Evolutionary conservation across 2,797 vertebrate genomes (phyloP), one percentile per base, ranked within the genome.

Genomic region (Sciurus vulgaris): DNA sequence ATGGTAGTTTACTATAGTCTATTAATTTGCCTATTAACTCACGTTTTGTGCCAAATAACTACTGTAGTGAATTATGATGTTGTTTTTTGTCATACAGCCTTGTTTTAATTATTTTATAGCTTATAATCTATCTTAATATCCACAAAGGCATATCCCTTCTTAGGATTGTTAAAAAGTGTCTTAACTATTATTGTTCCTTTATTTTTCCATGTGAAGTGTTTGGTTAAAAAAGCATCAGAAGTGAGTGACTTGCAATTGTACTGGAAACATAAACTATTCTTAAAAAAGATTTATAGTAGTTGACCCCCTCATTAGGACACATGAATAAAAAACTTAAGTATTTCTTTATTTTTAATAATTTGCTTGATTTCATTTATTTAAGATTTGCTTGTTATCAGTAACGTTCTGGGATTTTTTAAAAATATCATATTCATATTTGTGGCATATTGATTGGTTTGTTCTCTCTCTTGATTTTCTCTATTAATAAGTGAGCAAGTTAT

Each of bases 51-150:
- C 7, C 44, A 61, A 56, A 33, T 89, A 59, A 74, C 86, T 38
- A 74, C 47, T 95, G 9, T 49, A 70, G 7, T n/a, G 22, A 74
- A 38, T 85, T 63, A 89, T 56, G 67, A 63, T n/a, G 63, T 13
- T 13, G 26, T 12, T 18, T 54, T 93, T 26, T 65, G 77, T 51
- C 63, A 15, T 51, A 56, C 9, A 74, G 8, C 17, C 6, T 14
- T 82, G 9, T 82, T 89, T 92, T 69, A 91, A 73, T 94, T 54
- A 73, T 73, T 93, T 93, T 92, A 35, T 47, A 73, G 17, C n/a
- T 89, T 77, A 33, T 13, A 67, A 61, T 89, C 6, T 73, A 92
- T 88, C 74, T 93, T 65, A 61, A 14, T 88, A 24, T 63, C 26
- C 63, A 63, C 20, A 86, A 77, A 91, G 11, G 1, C 5, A 11